phyloP scores from a whole-genome alignment of 2,797 vertebrate species.

The Numenius phaeopus region DNA sequence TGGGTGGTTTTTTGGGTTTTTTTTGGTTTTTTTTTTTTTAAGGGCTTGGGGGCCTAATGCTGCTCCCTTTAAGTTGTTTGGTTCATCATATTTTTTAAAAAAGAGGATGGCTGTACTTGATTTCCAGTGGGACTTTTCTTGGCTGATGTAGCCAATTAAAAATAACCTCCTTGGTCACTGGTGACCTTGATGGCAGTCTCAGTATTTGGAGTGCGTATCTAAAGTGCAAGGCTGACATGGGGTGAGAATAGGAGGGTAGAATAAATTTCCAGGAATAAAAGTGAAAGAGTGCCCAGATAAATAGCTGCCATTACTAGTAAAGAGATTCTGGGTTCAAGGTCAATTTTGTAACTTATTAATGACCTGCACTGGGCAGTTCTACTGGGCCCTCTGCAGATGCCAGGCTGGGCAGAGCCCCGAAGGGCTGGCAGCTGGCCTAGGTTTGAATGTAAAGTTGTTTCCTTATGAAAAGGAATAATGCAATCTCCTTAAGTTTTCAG shows the following conservation, averaged over 20 bases:
- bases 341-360: conserved; percentile 49
- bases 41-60: not conserved
- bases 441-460: not conserved
- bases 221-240: not conserved
- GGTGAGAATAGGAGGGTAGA: not conserved
- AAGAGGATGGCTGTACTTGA: not conserved
- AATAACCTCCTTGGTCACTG: not conserved
- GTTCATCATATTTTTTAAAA: not conserved
- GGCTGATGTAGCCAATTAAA: not conserved
- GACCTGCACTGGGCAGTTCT: accelerated
- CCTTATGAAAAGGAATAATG: not conserved
- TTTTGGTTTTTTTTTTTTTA: not conserved
- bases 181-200: not conserved
- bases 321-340: conserved; percentile 14
- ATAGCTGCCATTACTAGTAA: not conserved
- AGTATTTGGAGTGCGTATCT: not conserved
- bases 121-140: not conserved
- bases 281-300: not conserved
- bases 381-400: not conserved
- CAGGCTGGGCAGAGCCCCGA: not conserved
- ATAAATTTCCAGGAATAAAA: conserved; percentile 15
- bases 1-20: not conserved
- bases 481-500: not conserved
- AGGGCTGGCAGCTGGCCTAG: not conserved
- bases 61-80: not conserved